Evolutionary conservation across 2,888 invertebrate genomes (phyloP).

Genomic region (Conus canariensis): DNA sequence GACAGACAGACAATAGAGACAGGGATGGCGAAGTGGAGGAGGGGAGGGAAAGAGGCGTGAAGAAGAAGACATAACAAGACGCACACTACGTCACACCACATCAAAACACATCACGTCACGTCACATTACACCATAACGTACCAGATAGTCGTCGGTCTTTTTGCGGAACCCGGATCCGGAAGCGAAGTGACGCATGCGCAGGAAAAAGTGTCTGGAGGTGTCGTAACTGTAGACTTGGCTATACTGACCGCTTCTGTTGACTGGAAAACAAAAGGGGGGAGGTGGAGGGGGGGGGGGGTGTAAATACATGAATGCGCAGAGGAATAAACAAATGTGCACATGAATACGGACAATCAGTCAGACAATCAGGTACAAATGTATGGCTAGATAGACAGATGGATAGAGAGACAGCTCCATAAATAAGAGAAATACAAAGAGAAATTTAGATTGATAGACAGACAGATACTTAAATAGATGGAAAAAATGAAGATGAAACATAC

Average conservation of each 20-base stretch:
- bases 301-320: not conserved
- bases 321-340: too few species aligned
- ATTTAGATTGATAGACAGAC: too few species aligned
- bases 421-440: too few species aligned
- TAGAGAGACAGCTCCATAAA: too few species aligned
- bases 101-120: not conserved
- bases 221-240: not conserved
- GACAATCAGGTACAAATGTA: too few species aligned
- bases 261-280: not conserved
- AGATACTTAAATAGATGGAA: not conserved
- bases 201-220: constrained; percentile 20
- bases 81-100: not conserved
- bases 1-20: too few species aligned
- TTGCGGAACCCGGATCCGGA: not conserved
- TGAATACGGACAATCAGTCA: too few species aligned
- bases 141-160: not conserved
- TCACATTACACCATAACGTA: not conserved
- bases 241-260: not conserved
- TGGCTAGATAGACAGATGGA: too few species aligned
- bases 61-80: too few species aligned
- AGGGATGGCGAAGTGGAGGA: not conserved
- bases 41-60: not conserved
- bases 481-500: not conserved
- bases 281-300: not conserved
- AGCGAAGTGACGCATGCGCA: constrained; percentile 35